phyloP scores from a whole-genome alignment of 2,888 invertebrate genomes.

The Melipona bicolor region DNA sequence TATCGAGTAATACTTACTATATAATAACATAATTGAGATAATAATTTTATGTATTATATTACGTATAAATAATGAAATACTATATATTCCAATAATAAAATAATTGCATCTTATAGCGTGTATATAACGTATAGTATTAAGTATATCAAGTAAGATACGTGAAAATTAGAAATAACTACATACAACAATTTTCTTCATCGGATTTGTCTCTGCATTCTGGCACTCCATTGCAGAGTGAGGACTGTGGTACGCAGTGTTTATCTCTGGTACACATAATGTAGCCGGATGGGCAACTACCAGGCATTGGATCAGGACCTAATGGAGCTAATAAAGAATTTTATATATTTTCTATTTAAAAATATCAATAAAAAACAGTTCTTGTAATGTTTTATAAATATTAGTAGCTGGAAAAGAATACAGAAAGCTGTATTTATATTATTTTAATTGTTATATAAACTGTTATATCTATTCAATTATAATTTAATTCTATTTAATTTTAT shows the following conservation, averaged over 20 bases:
- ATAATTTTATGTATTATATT: no score
- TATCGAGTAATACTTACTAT: no score
- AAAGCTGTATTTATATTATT: neutral
- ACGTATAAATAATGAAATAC: no score
- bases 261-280: constrained; percentile 82
- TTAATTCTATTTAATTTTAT: no score
- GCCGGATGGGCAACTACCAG: constrained; percentile 78
- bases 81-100: no score
- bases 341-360: neutral
- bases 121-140: no score
- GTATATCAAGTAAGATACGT: neutral
- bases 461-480: no score
- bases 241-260: constrained; percentile 82
- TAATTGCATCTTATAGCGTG: no score
- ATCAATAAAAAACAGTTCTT: neutral
- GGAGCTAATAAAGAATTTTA: constrained; percentile 21
- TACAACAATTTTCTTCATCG: constrained; percentile 86
- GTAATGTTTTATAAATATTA: no score
- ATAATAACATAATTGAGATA: no score
- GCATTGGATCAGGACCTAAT: constrained; percentile 58
- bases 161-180: constrained; percentile 8
- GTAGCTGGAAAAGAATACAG: neutral
- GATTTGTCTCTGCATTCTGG: constrained; percentile 86
- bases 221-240: constrained; percentile 85
- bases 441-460: no score